Percentiles rank a stretch among this genome's conserved stretches.
Evolutionary conservation across 2,888 invertebrate species (phyloP).

Genomic region (Drosophila sordidula): DNA sequence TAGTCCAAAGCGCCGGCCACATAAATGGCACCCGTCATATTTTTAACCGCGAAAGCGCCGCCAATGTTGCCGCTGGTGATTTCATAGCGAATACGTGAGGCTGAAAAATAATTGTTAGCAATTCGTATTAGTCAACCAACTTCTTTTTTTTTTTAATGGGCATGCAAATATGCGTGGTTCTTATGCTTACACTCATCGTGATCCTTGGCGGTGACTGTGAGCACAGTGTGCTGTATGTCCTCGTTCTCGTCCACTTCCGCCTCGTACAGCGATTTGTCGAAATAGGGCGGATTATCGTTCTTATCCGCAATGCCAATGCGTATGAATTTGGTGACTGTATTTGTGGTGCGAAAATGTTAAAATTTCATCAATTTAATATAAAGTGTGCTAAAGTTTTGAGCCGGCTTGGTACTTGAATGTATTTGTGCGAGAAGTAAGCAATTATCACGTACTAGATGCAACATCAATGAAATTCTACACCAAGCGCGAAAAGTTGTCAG

Average conservation of each 20-base stretch:
- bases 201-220: slow-evolving; percentile 99
- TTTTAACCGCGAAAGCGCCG: slow-evolving; percentile 98
- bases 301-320: slow-evolving; percentile 99
- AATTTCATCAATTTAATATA: slow-evolving; percentile 33
- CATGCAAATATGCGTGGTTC: slow-evolving; percentile 14
- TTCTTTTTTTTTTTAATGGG: not conserved
- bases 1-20: slow-evolving; percentile 98
- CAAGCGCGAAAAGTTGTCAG: slow-evolving; percentile 52
- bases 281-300: slow-evolving; percentile 99
- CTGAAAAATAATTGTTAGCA: slow-evolving; percentile 86
- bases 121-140: slow-evolving; percentile 29
- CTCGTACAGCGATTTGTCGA: slow-evolving; percentile 98
- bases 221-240: slow-evolving; percentile 97
- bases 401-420: slow-evolving; percentile 14
- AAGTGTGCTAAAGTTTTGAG: slow-evolving; percentile 20
- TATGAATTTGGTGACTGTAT: slow-evolving; percentile 98
- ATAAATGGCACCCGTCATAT: slow-evolving; percentile 99
- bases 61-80: slow-evolving; percentile 99
- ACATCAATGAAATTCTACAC: slow-evolving; percentile 45
- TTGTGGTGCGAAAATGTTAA: slow-evolving; percentile 17
- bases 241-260: slow-evolving; percentile 99
- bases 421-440: slow-evolving; percentile 41
- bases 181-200: slow-evolving; percentile 97
- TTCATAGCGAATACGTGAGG: slow-evolving; percentile 99
- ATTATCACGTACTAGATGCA: slow-evolving; percentile 75